Base-by-base conservation (phyloP, 2,113 vertebrate genomes). In the Furnarius figulus region DNA sequence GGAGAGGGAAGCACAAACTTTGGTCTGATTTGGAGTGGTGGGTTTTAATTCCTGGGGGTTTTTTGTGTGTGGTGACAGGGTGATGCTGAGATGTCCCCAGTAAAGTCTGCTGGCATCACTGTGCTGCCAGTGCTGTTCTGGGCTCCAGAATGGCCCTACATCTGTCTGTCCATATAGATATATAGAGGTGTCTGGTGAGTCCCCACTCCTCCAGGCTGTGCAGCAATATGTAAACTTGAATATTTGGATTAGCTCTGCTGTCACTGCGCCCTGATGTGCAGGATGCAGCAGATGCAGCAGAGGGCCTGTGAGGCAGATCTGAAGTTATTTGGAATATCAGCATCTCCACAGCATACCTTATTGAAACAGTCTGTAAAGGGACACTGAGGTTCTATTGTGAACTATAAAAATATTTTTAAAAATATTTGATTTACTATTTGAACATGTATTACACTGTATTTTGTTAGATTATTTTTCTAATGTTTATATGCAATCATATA, bases 141-240 rank as follows among this genome's bases (percentile, higher is more conserved):
- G 28, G 28, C 28, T 88, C 23, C 49, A 37, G 46, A n/a, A 10
- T 25, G 47, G 10, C 18, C 3, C n/a, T 39, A 8, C 2, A 0
- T 10, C n/a, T 59, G 40, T 25, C 6, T 19, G 0, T 2, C 2
- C 58, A 10, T 7, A 11, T 47, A 16, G 33, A 2, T 12, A 0
- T 5, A 6, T 12, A 19, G 40, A 3, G 27, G 3, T 5, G 3
- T 39, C 12, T 3, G 2, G 15, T 1, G 20, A 53, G 53, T 31
- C 12, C 16, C 68, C 5, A 50, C 0, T 6, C n/a, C 35, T 27
- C 59, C 70, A 12, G 56, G 47, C 21, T 65, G 17, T 40, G 82
- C 59, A 75, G 28, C 23, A 65, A 2, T 24, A 3, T 4, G 16
- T 39, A 14, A n/a, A 18, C 15, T 6, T 5, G 4, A 1, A 2